phyloP scores from a whole-genome alignment of 2,113 vertebrate species.

The Oxyruncus cristatus region DNA sequence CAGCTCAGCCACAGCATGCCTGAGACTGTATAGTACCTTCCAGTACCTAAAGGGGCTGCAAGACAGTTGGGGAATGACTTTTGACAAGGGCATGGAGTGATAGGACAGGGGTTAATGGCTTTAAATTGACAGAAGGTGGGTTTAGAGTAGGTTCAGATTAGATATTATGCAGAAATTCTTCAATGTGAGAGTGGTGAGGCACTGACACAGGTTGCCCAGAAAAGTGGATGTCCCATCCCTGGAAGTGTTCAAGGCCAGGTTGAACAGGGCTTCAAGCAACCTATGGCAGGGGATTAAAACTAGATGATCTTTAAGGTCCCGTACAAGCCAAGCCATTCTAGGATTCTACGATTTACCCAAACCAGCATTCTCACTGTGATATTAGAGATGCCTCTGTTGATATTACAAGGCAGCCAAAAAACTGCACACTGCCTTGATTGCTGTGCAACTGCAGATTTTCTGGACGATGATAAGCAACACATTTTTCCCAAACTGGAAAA shows the following conservation, averaged over 20 bases:
- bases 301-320: not conserved
- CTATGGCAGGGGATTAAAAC: not conserved
- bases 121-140: not conserved
- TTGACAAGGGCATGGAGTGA: not conserved
- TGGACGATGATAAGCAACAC: not conserved
- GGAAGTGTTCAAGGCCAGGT: not conserved
- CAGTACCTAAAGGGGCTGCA: not conserved
- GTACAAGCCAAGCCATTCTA: not conserved
- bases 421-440: not conserved
- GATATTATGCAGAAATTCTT: not conserved
- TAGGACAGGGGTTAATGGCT: not conserved
- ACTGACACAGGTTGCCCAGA: not conserved
- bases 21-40: not conserved
- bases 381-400: not conserved
- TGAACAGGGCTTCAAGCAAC: not conserved
- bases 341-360: not conserved
- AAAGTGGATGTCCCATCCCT: not conserved
- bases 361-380: not conserved
- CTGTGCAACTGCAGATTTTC: not conserved
- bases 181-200: rapidly evolving
- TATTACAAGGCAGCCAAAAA: not conserved
- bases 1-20: not conserved
- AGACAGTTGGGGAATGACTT: not conserved
- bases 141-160: not conserved
- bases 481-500: not conserved